Evolutionary conservation across 2,113 vertebrate genomes (phyloP), one percentile per base, ranked within the genome.

Genomic region (Paradoxurus hermaphroditus): DNA sequence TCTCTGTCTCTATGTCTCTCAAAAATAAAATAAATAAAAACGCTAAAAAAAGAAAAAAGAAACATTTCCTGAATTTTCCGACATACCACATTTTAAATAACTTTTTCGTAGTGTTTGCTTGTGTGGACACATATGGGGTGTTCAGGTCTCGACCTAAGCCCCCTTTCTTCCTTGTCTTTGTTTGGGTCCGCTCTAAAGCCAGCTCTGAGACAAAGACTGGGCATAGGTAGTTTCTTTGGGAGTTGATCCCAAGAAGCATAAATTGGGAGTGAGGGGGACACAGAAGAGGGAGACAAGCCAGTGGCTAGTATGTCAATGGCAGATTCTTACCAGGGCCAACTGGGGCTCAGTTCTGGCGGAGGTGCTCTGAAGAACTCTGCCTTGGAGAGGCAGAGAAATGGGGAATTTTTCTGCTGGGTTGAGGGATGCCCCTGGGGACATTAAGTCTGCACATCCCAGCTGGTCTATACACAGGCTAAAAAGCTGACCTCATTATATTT

Each of bases 21-120:
- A n/a, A n/a, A n/a, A n/a, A n/a, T n/a, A n/a, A n/a, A n/a, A n/a
- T n/a, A n/a, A n/a, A n/a, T n/a, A n/a, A n/a, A n/a, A n/a, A n/a
- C n/a, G n/a, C n/a, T n/a, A n/a, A n/a, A n/a, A n/a, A n/a, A n/a
- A n/a, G n/a, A n/a, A n/a, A n/a, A n/a, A n/a, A 91, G 41, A 82
- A 91, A 65, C 25, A 44, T 67, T 88, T 96, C 62, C 65, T 91
- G 53, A 86, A 67, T 84, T 84, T 88, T 86, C 44, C 77, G 56
- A 36, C 36, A 29, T 46, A 23, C 25, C 62, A 23, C 39, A 84
- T 36, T 95, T 44, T 95, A 84, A 59, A 59, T 67, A 51, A 88
- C 10, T 27, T 81, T 84, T 92, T 73, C 19, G 25, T 5, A 88
- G 6, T 21, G 4, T 84, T 65, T 51, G 7, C 34, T 63, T 62